Evolutionary conservation across 2,888 invertebrate species (phyloP).

Genomic region (Byasa hedistus): DNA sequence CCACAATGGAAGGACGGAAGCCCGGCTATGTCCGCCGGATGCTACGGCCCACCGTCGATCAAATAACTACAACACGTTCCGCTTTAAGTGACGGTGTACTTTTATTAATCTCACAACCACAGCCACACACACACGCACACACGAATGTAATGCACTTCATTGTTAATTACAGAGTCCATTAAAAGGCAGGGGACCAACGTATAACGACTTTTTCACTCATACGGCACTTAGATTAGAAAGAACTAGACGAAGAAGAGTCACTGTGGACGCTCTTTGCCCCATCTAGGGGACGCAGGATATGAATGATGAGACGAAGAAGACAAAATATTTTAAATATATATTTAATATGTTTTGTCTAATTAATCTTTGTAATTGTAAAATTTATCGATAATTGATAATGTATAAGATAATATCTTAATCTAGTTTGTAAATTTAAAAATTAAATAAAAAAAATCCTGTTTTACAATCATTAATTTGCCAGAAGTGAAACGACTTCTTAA

Average conservation of each 20-base stretch:
- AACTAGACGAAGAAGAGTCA: neutral
- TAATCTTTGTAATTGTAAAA: too few species aligned
- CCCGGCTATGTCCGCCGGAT: constrained; percentile 66
- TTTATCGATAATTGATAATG: too few species aligned
- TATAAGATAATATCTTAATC: too few species aligned
- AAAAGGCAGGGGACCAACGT: constrained; percentile 9
- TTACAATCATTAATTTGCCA: too few species aligned
- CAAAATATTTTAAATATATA: too few species aligned
- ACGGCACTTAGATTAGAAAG: neutral
- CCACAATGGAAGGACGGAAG: constrained; percentile 70
- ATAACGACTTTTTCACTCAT: constrained; percentile 24
- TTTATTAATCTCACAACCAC: constrained; percentile 24
- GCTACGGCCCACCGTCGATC: constrained; percentile 55
- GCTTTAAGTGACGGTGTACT: constrained; percentile 22
- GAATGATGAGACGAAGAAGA: too few species aligned
- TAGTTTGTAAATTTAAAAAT: too few species aligned
- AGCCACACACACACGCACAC: neutral
- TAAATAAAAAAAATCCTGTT: too few species aligned
- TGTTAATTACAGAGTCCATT: constrained; percentile 25
- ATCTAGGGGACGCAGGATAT: too few species aligned
- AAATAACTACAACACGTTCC: constrained; percentile 24
- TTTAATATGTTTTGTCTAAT: too few species aligned
- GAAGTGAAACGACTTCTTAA: neutral
- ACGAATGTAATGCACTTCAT: constrained; percentile 13
- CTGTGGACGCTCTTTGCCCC: too few species aligned